phyloP scores from a whole-genome alignment of 2,888 invertebrate species.

The Augochlorella aurata region DNA sequence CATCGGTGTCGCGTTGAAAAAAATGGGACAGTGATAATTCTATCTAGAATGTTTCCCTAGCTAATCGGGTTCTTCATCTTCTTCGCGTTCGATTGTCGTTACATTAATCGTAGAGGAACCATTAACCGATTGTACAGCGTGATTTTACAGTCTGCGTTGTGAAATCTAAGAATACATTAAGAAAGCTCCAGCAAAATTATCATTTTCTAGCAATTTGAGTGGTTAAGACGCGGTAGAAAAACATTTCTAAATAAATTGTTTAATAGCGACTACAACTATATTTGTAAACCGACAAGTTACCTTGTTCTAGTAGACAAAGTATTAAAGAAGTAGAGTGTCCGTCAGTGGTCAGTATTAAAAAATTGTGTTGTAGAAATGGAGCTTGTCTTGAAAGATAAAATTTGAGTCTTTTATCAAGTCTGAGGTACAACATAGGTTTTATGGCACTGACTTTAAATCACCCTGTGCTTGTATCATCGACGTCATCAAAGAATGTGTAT shows the following conservation, averaged over 20 bases:
- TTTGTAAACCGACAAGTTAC: too few relatives aligned
- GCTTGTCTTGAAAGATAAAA: neutral
- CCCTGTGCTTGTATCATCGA: constrained; percentile 10
- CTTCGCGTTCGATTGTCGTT: constrained; percentile 29
- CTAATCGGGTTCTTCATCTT: constrained; percentile 22
- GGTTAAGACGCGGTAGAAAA: too few relatives aligned
- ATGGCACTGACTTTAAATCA: neutral
- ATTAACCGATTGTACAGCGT: neutral
- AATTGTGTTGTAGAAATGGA: neutral
- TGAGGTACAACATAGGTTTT: neutral
- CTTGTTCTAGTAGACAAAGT: too few relatives aligned
- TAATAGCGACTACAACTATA: too few relatives aligned
- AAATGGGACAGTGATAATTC: constrained; percentile 31
- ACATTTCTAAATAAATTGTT: too few relatives aligned
- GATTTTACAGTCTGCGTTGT: neutral
- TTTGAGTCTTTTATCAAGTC: neutral
- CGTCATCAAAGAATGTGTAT: constrained; percentile 33
- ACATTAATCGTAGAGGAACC: constrained; percentile 11
- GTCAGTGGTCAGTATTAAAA: neutral
- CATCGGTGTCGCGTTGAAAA: constrained; percentile 40
- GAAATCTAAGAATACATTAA: neutral
- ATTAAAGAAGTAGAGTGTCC: too few relatives aligned
- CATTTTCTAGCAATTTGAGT: neutral
- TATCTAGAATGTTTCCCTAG: constrained; percentile 11
- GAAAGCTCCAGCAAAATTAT: neutral